These are phyloP conservation scores for Anomalospiza imberbis DNA, from an alignment of 2,797 vertebrate species.

Conservation along the genomic window DNA sequence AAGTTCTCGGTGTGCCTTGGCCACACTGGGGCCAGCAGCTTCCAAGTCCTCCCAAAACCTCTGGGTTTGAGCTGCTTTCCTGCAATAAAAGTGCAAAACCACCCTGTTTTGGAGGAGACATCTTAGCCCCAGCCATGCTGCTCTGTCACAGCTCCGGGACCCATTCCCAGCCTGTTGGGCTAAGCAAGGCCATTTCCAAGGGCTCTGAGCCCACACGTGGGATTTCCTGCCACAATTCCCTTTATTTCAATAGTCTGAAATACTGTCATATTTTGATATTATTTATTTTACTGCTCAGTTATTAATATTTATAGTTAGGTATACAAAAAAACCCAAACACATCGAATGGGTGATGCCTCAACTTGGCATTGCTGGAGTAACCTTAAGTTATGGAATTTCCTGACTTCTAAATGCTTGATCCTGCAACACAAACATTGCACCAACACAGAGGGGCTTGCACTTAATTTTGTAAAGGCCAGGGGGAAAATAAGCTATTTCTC, in stretches of 20 bases:
- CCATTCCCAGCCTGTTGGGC: neutral
- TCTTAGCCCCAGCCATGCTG: fast-evolving
- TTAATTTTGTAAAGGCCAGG: conserved; percentile 34
- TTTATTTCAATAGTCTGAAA: neutral
- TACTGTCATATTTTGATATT: neutral
- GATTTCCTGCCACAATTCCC: neutral
- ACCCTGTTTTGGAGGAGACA: too few relatives aligned
- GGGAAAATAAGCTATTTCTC: conserved; percentile 49
- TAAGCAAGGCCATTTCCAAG: neutral
- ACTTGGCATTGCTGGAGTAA: neutral
- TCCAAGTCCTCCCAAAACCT: neutral
- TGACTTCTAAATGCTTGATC: neutral
- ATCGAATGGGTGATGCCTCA: neutral
- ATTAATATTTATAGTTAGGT: neutral
- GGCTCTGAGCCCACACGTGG: fast-evolving
- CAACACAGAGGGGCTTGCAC: neutral
- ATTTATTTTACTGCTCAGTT: neutral
- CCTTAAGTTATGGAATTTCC: neutral
- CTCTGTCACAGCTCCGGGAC: fast-evolving
- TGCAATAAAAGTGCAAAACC: neutral
- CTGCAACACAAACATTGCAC: neutral
- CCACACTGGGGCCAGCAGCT: fast-evolving
- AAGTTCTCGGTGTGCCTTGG: fast-evolving
- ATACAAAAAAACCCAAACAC: neutral
- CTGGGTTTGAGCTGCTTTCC: neutral